Conservation (phyloP, 1,140 invertebrate species). For the Chironomus tepperi region DNA sequence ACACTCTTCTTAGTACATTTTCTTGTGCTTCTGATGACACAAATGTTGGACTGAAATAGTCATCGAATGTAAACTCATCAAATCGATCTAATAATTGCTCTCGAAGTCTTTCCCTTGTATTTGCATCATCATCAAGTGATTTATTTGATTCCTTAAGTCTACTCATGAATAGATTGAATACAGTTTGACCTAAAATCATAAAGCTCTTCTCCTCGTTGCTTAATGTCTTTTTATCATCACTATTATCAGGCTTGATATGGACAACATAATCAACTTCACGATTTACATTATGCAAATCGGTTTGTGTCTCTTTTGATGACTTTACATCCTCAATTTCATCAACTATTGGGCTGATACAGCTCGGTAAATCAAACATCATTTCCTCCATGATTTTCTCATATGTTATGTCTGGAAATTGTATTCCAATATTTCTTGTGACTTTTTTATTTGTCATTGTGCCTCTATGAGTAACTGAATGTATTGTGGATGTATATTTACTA, state of each 20-base stretch:
- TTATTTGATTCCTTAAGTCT: background rate
- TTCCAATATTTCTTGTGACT: conserved; percentile 2
- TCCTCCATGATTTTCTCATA: background rate
- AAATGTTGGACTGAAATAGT: background rate
- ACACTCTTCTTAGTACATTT: no score
- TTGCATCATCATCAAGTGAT: background rate
- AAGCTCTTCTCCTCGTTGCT: background rate
- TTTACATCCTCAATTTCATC: background rate
- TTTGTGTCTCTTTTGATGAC: background rate
- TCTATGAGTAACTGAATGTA: background rate
- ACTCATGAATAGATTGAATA: background rate
- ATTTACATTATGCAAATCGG: background rate
- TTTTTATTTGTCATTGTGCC: background rate
- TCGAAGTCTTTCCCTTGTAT: background rate
- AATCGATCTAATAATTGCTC: background rate
- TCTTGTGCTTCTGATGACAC: background rate
- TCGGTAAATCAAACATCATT: background rate
- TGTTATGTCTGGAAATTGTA: background rate
- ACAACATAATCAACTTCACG: background rate
- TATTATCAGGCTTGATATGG: background rate
- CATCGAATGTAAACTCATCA: background rate
- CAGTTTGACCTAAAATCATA: background rate
- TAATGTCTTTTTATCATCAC: background rate
- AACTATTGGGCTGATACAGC: background rate
- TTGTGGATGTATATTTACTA: background rate